Base-by-base conservation (phyloP, 2,888 invertebrate species). In the Diarsia brunnea region DNA sequence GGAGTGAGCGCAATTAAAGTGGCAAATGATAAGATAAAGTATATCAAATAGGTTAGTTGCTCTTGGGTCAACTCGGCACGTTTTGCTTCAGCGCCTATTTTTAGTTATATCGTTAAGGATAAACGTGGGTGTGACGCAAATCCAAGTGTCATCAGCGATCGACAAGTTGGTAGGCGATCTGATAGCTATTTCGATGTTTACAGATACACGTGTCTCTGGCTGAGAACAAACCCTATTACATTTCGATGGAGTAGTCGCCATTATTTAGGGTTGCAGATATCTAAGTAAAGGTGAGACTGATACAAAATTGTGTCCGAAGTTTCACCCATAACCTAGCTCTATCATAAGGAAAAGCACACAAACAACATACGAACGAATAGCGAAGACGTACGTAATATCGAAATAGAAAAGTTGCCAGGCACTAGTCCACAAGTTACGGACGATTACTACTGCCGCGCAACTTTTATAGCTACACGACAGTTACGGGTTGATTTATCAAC, bases 31-130 rank as follows among this genome's bases (percentile, higher is more conserved):
- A 83, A 82, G 85, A 85, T 81, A 85, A 65, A 75, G 49, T 73
- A 69, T 82, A 75, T 84, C 75, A 86, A 84, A 65, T 84, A 73
- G 86, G 85, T 87, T 81, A 87, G 86, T 83, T 69, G 73, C 71
- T 82, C 58, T 80, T 69, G 73, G 81, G 82, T 84, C 82, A 79
- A 53, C 53, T 60, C 38, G 66, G 24, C 69, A 70, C 73, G 73
- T 77, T 81, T 79, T 60, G 64, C 65, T 55, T 75, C 60, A 71
- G 51, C 16, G 51, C 8, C 67, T 76, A 81, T 76, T 77, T 83
- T 71, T 71, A 76, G 58, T 66, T 53, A 21, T 61, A 45, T 70
- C 47, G 64, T 47, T 81, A 75, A 67, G 68, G 69, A 75, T 72
- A 67, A 69, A 61, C 45, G 51, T 73, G 51, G 69, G 27, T 68